Conservation (phyloP, 2,888 invertebrate genomes). For the Ochropleura plecta region DNA sequence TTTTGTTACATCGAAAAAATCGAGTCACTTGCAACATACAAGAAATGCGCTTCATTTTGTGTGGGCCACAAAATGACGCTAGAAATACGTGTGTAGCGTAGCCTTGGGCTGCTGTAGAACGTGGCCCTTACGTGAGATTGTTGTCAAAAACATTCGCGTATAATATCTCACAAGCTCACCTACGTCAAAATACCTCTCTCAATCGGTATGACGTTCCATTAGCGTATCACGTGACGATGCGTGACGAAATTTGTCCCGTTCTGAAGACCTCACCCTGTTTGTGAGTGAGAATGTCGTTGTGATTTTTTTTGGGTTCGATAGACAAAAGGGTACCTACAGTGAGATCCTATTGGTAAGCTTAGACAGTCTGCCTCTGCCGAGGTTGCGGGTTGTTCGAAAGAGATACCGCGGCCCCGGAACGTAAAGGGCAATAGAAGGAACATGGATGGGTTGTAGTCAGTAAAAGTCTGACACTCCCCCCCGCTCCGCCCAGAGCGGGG, state of each 20-base stretch:
- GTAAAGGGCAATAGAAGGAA: too few species aligned
- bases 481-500: too few species aligned
- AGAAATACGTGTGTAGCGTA: background rate
- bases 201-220: slow-evolving; percentile 71
- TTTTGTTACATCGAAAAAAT: too few species aligned
- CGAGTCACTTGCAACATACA: too few species aligned
- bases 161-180: slow-evolving; percentile 75
- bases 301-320: slow-evolving; percentile 12
- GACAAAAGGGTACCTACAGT: background rate
- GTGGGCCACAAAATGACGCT: too few species aligned
- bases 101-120: background rate
- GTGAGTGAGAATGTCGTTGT: slow-evolving; percentile 16
- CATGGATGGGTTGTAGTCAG: too few species aligned
- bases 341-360: background rate
- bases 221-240: slow-evolving; percentile 50
- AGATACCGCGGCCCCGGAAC: too few species aligned
- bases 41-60: too few species aligned
- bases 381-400: too few species aligned
- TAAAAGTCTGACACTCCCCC: too few species aligned
- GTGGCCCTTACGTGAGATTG: slow-evolving; percentile 8
- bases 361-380: too few species aligned
- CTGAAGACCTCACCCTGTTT: slow-evolving; percentile 35
- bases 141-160: slow-evolving; percentile 70
- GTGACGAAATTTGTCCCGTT: slow-evolving; percentile 49
- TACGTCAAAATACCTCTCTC: slow-evolving; percentile 68